A percentile compares a stretch with the other conserved stretches of the same genome.
Evolutionary conservation across 1,140 invertebrate genomes (phyloP).

Genomic region (Coptotermes formosanus): DNA sequence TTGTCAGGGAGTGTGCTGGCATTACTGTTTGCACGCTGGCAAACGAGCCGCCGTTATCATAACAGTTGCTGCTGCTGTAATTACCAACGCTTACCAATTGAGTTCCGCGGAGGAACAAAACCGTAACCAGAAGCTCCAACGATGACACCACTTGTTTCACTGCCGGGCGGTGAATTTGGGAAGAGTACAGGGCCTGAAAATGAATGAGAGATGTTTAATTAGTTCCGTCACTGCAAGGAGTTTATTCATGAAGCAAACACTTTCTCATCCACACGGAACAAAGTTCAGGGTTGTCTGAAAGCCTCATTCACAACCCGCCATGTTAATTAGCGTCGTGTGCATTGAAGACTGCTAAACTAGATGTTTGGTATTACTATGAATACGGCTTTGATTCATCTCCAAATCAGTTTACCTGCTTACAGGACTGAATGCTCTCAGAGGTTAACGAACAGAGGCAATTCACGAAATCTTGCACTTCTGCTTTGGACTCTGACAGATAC

Average conservation of each 20-base stretch:
- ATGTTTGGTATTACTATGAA: too few species aligned
- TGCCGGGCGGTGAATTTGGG: slow-evolving; percentile 61
- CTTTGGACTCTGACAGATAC: too few species aligned
- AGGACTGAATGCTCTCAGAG: too few species aligned
- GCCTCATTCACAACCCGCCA: not conserved
- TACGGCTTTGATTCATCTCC: too few species aligned
- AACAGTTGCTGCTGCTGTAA: not conserved
- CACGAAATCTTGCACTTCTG: too few species aligned
- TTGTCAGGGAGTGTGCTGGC: not conserved
- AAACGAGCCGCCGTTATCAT: not conserved
- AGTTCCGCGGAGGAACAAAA: slow-evolving; percentile 63
- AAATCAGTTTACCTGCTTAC: too few species aligned
- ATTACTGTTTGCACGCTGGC: not conserved
- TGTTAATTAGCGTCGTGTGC: not conserved
- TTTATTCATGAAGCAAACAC: not conserved
- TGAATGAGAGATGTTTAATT: not conserved
- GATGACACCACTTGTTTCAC: slow-evolving; percentile 67
- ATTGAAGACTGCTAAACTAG: not conserved
- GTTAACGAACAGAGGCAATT: too few species aligned
- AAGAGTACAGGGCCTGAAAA: slow-evolving; percentile 67
- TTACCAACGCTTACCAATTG: slow-evolving; percentile 21
- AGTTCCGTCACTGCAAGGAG: not conserved
- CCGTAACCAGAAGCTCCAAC: slow-evolving; percentile 71
- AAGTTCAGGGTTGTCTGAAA: not conserved
- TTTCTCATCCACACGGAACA: not conserved